Evolutionary conservation across 1,140 invertebrate species (phyloP).

Genomic region (Hestina assimilis): DNA sequence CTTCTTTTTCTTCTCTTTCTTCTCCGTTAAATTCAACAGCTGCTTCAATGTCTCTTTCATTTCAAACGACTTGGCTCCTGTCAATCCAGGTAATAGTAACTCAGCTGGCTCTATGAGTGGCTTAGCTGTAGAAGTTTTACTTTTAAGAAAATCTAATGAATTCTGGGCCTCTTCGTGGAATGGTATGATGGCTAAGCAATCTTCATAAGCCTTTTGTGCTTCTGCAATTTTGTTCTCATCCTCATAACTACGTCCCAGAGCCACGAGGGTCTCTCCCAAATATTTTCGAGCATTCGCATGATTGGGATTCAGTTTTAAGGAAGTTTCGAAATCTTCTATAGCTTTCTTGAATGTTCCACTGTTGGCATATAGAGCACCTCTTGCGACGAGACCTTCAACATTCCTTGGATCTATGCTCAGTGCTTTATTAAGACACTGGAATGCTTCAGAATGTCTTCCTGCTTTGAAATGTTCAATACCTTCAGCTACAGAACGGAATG

Average conservation of each 20-base stretch:
- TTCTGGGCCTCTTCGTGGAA: conserved; percentile 91
- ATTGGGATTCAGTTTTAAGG: conserved; percentile 90
- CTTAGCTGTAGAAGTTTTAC: conserved; percentile 79
- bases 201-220: conserved; percentile 89
- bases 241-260: conserved; percentile 89
- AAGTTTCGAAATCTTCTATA: conserved; percentile 95
- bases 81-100: conserved; percentile 78
- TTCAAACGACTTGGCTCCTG: conserved; percentile 78
- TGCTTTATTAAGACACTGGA: conserved; percentile 96
- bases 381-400: conserved; percentile 95
- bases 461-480: conserved; percentile 96
- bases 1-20: conserved; percentile 85
- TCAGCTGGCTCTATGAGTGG: conserved; percentile 81
- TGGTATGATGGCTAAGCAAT: conserved; percentile 88
- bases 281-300: conserved; percentile 97
- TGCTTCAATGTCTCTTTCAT: conserved; percentile 83
- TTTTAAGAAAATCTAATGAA: conserved; percentile 87
- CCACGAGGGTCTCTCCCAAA: conserved; percentile 94
- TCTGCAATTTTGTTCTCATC: conserved; percentile 92
- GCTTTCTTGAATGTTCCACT: conserved; percentile 95
- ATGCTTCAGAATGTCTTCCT: conserved; percentile 93
- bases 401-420: conserved; percentile 94
- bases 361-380: conserved; percentile 96
- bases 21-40: conserved; percentile 79
- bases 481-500: conserved; percentile 93